These are phyloP conservation scores for Aurelia sp. DNA, from an alignment of 30 jellyfish, hydroid and myxozoan genomes.

Conservation along the genomic window DNA sequence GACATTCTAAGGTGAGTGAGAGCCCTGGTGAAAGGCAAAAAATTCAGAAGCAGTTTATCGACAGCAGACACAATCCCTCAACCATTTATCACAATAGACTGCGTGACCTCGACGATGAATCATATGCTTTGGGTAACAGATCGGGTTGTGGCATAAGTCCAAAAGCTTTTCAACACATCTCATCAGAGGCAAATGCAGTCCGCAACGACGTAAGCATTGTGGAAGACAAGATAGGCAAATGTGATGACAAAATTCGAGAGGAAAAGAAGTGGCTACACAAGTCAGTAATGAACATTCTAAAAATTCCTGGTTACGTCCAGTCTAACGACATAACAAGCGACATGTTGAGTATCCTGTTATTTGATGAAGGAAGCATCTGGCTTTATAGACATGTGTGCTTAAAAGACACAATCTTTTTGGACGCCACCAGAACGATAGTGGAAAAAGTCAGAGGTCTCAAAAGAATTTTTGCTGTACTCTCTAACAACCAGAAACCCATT, in stretches of 20 bases:
- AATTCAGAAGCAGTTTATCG: too few species aligned
- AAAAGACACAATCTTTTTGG: not conserved
- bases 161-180: not conserved
- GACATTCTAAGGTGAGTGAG: too few species aligned
- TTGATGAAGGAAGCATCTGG: not conserved
- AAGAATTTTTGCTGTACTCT: too few species aligned
- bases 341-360: not conserved
- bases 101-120: not conserved
- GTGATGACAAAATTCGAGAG: not conserved
- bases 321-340: not conserved
- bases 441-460: not conserved
- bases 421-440: not conserved
- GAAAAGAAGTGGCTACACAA: not conserved
- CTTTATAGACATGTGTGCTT: not conserved
- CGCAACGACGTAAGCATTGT: not conserved
- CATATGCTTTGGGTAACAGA: not conserved
- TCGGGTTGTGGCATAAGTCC: not conserved
- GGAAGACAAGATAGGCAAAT: not conserved
- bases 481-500: too few species aligned
- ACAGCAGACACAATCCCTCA: not conserved
- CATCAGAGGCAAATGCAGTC: not conserved
- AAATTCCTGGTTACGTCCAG: not conserved
- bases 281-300: not conserved
- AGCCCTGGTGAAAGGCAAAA: too few species aligned
- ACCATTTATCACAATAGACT: not conserved